Evolutionary conservation across 1,140 invertebrate genomes (phyloP).

Genomic region (Thaumatotibia leucotreta): DNA sequence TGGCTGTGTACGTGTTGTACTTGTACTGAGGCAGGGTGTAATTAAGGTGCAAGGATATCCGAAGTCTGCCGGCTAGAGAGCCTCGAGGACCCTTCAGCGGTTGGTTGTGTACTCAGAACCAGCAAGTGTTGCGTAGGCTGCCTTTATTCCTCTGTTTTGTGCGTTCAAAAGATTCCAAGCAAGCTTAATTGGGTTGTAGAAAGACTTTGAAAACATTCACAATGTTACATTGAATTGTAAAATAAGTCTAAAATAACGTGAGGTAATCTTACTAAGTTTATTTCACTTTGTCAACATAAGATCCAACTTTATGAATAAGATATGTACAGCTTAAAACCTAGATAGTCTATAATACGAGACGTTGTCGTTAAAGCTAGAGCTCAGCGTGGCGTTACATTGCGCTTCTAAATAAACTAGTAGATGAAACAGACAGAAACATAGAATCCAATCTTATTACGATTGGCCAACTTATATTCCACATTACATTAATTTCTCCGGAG

Average conservation of each 20-base stretch:
- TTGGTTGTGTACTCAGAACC: slow-evolving; percentile 64
- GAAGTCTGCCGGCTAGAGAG: slow-evolving; percentile 62
- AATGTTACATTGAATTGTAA: background rate
- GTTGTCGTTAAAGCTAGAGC: slow-evolving; percentile 6
- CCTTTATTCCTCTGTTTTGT: slow-evolving; percentile 48
- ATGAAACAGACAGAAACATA: slow-evolving; percentile 46
- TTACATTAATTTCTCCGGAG: slow-evolving; percentile 64
- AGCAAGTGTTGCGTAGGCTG: slow-evolving; percentile 68
- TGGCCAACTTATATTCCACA: slow-evolving; percentile 55
- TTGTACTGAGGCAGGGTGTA: slow-evolving; percentile 61
- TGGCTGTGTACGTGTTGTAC: slow-evolving; percentile 64
- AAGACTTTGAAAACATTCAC: slow-evolving; percentile 13
- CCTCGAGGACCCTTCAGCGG: slow-evolving; percentile 57
- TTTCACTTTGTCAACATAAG: slow-evolving; percentile 11
- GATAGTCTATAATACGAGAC: background rate
- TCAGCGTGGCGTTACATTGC: slow-evolving; percentile 7
- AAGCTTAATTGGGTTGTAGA: slow-evolving; percentile 54
- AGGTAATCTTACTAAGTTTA: slow-evolving; percentile 9
- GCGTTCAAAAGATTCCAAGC: slow-evolving; percentile 66
- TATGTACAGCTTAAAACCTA: slow-evolving; percentile 7
- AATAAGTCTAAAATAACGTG: slow-evolving; percentile 2
- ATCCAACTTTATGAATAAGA: slow-evolving; percentile 12
- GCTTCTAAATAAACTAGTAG: slow-evolving; percentile 38
- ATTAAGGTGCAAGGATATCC: slow-evolving; percentile 76
- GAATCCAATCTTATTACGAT: slow-evolving; percentile 52